Evolutionary conservation across 2,113 vertebrate species (phyloP), one percentile per base, ranked within the genome.

Genomic region (Zootoca vivipara): DNA sequence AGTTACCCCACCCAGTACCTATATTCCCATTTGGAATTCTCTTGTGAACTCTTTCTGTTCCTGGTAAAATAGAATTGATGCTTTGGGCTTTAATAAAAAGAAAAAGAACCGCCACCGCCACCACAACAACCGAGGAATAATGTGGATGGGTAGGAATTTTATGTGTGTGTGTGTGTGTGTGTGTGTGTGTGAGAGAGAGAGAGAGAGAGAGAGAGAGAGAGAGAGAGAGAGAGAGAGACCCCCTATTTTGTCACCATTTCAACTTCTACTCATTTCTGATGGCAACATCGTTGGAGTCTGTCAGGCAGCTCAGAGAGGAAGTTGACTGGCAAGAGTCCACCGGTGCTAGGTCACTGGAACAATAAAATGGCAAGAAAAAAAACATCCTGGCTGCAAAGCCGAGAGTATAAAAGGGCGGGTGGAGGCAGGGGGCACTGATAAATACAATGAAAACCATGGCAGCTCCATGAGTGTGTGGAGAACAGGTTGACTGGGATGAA

Each of bases 341-440:
- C 94, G 90, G 91, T 95, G 96, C 95, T 96, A 97, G 97, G 97
- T 96, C 96, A 96, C 93, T 79, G 92, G 95, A 96, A 97, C 97
- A 97, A 97, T 97, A 94, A 96, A 97, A 95, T 95, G 94, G 97
- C 96, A 96, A 97, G 96, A 96, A 96, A 97, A 96, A 97, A 97
- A 97, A 97, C 96, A 97, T 97, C 97, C 97, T 96, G 96, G 95
- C 95, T 97, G 95, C 70, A 86, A 97, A 96, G 72, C 42, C 7
- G 24, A 78, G 74, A 90, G 93, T 88, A 33, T 85, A 64, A n/a
- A 0, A 4, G 64, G 77, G 7, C 7, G 35, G 24, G 42, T 52
- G 46, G 46, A 33, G 20, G 46, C 4, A 1, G 30, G 1, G 67
- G 2, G 56, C 9, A 5, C 5, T 15, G 30, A 62, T 13, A 75